phyloP scores from a whole-genome alignment of 2,113 vertebrate species.

The Oenanthe melanoleuca region DNA sequence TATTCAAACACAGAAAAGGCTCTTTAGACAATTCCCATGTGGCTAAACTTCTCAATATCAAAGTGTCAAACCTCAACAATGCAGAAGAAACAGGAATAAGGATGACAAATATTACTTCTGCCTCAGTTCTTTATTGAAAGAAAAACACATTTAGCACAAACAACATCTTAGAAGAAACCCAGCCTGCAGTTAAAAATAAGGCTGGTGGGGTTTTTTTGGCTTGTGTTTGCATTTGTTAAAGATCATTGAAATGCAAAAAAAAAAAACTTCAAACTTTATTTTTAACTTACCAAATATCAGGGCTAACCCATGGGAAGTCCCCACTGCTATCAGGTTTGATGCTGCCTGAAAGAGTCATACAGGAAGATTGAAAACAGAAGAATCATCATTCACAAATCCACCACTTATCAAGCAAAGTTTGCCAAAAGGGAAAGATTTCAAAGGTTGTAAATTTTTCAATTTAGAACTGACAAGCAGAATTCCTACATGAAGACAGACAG shows the following conservation, averaged over 20 bases:
- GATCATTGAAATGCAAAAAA: neutral
- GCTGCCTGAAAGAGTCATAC: constrained; percentile 82
- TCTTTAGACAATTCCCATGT: neutral
- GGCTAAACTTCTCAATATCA: neutral
- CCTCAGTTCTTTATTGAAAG: neutral
- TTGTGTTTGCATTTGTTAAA: neutral
- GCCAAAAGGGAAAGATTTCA: neutral
- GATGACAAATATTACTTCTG: neutral
- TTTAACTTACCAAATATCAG: constrained; percentile 92
- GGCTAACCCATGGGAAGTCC: constrained; percentile 96
- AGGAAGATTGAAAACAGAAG: neutral
- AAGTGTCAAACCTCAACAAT: neutral
- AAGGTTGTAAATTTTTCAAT: neutral
- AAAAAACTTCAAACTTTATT: neutral
- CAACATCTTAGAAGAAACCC: neutral
- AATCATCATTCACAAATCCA: neutral
- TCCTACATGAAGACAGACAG: neutral
- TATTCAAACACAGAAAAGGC: neutral
- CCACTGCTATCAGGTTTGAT: constrained; percentile 92
- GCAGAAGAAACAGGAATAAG: neutral
- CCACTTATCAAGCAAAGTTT: neutral
- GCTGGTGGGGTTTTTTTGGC: rapidly evolving
- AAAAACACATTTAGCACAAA: neutral
- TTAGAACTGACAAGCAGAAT: neutral
- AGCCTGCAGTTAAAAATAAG: neutral